A percentile compares a stretch with the other conserved stretches of the same genome.
These are phyloP conservation scores for Grus americana DNA, from an alignment of 2,113 vertebrate species.

Conservation along the genomic window DNA sequence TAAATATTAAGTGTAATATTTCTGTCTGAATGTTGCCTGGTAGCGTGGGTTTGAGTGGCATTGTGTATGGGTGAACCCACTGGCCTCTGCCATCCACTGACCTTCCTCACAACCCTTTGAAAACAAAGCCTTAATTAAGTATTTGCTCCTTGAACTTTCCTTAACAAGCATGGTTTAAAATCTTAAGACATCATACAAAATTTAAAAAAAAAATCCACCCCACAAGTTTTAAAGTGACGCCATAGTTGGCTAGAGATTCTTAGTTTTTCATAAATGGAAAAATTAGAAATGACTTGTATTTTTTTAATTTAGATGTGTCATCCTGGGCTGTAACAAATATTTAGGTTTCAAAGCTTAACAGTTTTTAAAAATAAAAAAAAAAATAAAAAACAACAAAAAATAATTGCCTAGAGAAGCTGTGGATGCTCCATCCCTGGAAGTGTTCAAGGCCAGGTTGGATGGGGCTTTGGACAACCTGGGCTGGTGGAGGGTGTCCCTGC, in stretches of 20 bases:
- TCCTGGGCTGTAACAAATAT: conserved; percentile 84
- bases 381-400: no score
- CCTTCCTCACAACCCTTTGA: conserved; percentile 84
- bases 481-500: no score
- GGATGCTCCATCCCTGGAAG: no score
- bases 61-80: conserved; percentile 81
- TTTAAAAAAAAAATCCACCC: conserved; percentile 19
- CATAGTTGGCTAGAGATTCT: conserved; percentile 85
- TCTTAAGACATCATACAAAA: conserved; percentile 59
- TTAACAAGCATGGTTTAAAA: conserved; percentile 87
- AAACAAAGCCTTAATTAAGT: conserved; percentile 93
- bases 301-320: conserved; percentile 85
- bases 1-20: conserved; percentile 89
- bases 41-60: conserved; percentile 27
- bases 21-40: conserved; percentile 87
- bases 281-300: conserved; percentile 79
- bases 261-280: conserved; percentile 82
- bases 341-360: conserved; percentile 83
- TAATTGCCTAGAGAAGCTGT: no score
- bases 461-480: no score
- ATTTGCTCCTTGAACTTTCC: conserved; percentile 89
- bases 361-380: background rate
- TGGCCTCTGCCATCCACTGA: conserved; percentile 81
- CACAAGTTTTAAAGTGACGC: conserved; percentile 68
- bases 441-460: no score